phyloP scores from a whole-genome alignment of 2,888 invertebrate species.

The Caenorhabditis macrosperma region DNA sequence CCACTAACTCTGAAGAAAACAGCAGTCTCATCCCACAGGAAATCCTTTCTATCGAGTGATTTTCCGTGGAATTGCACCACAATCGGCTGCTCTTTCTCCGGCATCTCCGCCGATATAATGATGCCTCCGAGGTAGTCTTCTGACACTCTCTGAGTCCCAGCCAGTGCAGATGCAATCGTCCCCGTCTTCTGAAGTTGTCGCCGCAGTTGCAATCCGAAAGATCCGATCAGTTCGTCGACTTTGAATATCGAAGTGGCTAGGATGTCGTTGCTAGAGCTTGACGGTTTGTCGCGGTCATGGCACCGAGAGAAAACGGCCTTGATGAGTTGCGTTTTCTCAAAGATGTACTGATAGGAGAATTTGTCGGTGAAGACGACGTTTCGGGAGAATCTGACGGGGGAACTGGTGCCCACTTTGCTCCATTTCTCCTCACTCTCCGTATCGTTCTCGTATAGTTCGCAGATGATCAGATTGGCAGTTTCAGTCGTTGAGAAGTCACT shows the following conservation, averaged over 20 bases:
- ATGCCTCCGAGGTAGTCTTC: slow-evolving; percentile 50
- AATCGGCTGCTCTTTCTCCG: slow-evolving; percentile 69
- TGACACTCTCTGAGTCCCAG: slow-evolving; percentile 25
- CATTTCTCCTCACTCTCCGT: slow-evolving; percentile 64
- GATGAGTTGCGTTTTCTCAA: slow-evolving; percentile 70
- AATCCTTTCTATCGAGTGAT: slow-evolving; percentile 68
- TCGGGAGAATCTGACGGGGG: slow-evolving; percentile 52
- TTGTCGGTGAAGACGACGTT: slow-evolving; percentile 64
- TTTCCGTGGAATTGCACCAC: slow-evolving; percentile 70
- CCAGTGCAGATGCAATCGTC: slow-evolving; percentile 51
- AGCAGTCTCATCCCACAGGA: slow-evolving; percentile 73
- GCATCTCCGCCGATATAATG: slow-evolving; percentile 63
- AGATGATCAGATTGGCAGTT: slow-evolving; percentile 50
- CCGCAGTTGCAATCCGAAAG: slow-evolving; percentile 69
- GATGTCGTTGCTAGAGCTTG: slow-evolving; percentile 36
- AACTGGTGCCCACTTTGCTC: slow-evolving; percentile 51
- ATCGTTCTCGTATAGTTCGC: slow-evolving; percentile 63
- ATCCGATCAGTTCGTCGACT: slow-evolving; percentile 71
- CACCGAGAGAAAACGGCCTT: slow-evolving; percentile 67
- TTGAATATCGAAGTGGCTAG: slow-evolving; percentile 62
- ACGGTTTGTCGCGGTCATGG: slow-evolving; percentile 46
- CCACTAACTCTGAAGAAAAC: slow-evolving; percentile 68
- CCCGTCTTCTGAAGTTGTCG: slow-evolving; percentile 51
- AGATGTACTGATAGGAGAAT: slow-evolving; percentile 65
- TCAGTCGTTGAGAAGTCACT: slow-evolving; percentile 54